These are phyloP conservation scores for Procavia capensis DNA, from an alignment of 2,113 vertebrate species.

Conservation along the genomic window DNA sequence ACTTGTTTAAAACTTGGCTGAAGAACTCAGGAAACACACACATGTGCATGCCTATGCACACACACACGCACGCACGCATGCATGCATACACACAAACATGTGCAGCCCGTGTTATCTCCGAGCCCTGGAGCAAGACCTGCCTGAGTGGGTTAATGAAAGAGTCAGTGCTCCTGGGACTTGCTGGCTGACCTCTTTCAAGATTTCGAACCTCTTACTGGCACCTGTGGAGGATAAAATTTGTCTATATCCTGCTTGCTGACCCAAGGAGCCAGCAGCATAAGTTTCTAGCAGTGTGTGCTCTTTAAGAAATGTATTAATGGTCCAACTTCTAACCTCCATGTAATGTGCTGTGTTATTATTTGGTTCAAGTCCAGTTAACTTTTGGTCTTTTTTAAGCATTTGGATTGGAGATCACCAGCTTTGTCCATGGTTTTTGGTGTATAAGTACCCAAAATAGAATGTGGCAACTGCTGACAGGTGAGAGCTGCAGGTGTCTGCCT, in stretches of 20 bases:
- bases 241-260: slow-evolving; percentile 17
- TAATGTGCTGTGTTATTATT: not conserved
- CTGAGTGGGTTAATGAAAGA: not conserved
- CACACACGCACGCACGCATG: not conserved
- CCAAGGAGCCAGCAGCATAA: not conserved
- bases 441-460: not conserved
- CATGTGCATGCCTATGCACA: not conserved
- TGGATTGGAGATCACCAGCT: not conserved
- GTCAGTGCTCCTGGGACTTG: not conserved
- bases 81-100: no score
- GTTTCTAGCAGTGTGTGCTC: not conserved
- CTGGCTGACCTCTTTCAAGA: not conserved
- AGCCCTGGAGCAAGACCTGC: not conserved
- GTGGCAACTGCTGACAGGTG: not conserved
- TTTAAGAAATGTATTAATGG: not conserved
- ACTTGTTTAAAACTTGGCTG: not conserved
- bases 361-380: not conserved
- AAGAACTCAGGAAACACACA: not conserved
- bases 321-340: not conserved
- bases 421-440: not conserved
- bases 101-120: not conserved
- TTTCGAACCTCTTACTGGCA: not conserved
- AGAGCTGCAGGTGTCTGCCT: not conserved
- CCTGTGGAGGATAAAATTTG: not conserved
- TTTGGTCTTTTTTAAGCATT: slow-evolving; percentile 3